Evolutionary conservation across 2,797 vertebrate species (phyloP).

Genomic region (Rhincodon typus): DNA sequence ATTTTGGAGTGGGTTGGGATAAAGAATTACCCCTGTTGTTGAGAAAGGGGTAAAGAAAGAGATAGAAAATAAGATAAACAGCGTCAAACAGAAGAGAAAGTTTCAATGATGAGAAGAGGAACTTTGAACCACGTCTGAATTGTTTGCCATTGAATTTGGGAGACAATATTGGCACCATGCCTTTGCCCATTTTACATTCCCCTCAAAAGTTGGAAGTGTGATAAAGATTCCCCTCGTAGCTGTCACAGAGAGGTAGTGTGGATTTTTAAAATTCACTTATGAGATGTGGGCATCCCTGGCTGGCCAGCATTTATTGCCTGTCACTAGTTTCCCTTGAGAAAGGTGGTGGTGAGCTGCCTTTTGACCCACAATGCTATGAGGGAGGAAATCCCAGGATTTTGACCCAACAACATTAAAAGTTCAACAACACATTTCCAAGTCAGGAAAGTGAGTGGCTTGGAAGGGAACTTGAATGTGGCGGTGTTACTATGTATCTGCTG

Average conservation of each 20-base stretch:
- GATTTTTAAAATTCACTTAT: no score
- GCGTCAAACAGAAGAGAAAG: background rate
- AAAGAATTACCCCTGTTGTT: background rate
- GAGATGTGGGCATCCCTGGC: no score
- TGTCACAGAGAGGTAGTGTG: background rate
- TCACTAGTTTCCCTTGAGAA: no score
- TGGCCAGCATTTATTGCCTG: no score
- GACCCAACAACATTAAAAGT: no score
- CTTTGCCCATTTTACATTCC: background rate
- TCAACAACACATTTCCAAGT: no score
- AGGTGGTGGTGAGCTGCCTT: no score
- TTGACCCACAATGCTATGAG: no score
- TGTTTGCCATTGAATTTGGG: background rate
- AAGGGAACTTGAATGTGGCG: no score
- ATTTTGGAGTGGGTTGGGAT: background rate
- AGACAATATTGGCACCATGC: background rate
- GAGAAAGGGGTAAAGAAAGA: background rate
- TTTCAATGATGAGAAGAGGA: background rate
- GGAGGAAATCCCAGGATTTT: no score
- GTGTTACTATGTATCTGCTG: no score
- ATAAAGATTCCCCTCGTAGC: background rate
- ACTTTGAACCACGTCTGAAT: background rate
- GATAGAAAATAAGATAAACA: background rate
- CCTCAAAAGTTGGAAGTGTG: background rate
- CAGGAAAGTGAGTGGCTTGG: no score